Evolutionary conservation across 2,797 vertebrate genomes (phyloP), one percentile per base, ranked within the genome.

Genomic region (Argya squamiceps): DNA sequence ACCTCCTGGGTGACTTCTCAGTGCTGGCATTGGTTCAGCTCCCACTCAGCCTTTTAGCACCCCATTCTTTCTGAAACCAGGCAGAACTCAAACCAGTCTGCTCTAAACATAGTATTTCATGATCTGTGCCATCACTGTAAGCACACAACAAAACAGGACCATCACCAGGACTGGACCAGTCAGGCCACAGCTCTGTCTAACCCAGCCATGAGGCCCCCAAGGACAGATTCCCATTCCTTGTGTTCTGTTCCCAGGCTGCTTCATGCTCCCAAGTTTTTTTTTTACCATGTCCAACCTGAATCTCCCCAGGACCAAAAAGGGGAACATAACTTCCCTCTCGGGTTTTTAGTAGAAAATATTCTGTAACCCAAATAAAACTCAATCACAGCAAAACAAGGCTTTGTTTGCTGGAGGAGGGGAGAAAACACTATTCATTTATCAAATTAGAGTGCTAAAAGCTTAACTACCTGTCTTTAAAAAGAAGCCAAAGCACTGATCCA

Each of bases 381-480:
- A 11, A n/a, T 22, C 60, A 47, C n/a, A 68, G 56, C 14, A 86
- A 87, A 89, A n/a, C 34, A 60, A 74, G 11, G 34, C 23, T 73
- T n/a, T 67, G 17, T 49, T 88, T 87, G 64, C 39, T 62, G 62
- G 77, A 86, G 10, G 21, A 76, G 10, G 19, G 23, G 9, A 64
- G 43, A 83, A 79, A 91, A 68, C 0, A 2, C 24, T 32, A 22
- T 26, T 76, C n/a, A 83, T 93, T 71, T 83, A 55, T 59, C 75
- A 89, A 88, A 80, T 44, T 13, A 78, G 52, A 74, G 70, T 62
- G 74, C 32, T 86, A 94, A 88, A 89, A 90, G 49, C 68, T 71
- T 89, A 93, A 91, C 75, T 79, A 86, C 86, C 50, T 87, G 77
- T 67, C 92, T 94, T 95, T 46, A 84, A 76, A 93, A 89, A 91